These are phyloP conservation scores for Alviniconcha strummeri DNA, from an alignment of 2,888 invertebrate genomes.

Conservation along the genomic window DNA sequence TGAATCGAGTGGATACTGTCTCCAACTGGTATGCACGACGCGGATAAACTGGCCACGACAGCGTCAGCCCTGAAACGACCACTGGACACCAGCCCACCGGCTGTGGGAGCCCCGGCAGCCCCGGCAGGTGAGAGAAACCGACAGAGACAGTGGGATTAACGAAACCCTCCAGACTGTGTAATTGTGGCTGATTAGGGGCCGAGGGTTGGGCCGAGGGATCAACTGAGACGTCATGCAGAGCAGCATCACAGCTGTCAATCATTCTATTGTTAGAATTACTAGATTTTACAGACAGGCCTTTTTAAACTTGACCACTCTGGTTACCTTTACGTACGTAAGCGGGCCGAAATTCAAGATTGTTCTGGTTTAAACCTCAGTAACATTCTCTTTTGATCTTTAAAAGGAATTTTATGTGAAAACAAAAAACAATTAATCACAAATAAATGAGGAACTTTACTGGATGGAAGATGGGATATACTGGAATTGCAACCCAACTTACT, in stretches of 20 bases:
- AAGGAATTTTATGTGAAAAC: too few species aligned
- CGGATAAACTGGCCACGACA: neutral
- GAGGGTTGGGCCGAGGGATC: neutral
- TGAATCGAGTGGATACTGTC: neutral
- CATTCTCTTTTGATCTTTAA: too few species aligned
- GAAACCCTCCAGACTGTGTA: slow-evolving; percentile 5
- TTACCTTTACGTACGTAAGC: too few species aligned
- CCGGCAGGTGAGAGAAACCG: neutral
- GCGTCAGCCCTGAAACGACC: neutral
- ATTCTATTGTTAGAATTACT: neutral
- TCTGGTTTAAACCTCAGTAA: too few species aligned
- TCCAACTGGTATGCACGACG: neutral
- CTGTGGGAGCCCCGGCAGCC: neutral
- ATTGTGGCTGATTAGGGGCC: neutral
- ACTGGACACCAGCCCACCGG: slow-evolving; percentile 1
- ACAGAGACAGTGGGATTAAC: slow-evolving; percentile 12
- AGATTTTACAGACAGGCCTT: too few species aligned
- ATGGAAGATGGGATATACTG: too few species aligned
- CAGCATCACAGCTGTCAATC: neutral
- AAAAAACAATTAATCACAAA: too few species aligned
- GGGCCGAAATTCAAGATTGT: too few species aligned
- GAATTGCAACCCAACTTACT: too few species aligned
- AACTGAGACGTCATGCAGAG: neutral
- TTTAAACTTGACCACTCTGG: too few species aligned
- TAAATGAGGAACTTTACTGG: too few species aligned